Evolutionary conservation across 2,888 invertebrate species (phyloP).

Genomic region (Dynastes hyllus): DNA sequence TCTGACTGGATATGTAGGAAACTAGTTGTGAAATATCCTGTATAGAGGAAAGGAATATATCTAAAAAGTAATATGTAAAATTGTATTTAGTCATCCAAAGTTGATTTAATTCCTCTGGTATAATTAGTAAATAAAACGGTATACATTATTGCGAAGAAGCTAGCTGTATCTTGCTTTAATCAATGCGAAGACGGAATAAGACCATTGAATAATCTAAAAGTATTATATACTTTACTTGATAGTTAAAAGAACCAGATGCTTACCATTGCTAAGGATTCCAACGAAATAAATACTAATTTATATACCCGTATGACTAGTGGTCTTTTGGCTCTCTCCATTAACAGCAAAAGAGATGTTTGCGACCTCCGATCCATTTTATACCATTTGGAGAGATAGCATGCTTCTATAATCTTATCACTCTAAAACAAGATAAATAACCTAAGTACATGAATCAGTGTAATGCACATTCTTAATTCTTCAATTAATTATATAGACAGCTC

Average conservation of each 20-base stretch:
- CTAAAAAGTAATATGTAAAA: no score
- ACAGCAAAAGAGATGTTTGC: conserved; percentile 16
- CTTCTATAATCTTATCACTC: conserved; percentile 33
- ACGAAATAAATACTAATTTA: conserved; percentile 19
- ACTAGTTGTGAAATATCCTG: no score
- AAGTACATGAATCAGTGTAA: no score
- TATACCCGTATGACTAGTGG: background rate
- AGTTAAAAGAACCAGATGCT: background rate
- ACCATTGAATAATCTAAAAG: conserved; percentile 35
- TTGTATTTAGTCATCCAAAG: no score
- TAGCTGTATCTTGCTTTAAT: conserved; percentile 21
- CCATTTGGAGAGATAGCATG: conserved; percentile 37
- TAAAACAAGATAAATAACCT: background rate
- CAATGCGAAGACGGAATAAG: conserved; percentile 40
- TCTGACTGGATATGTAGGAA: no score
- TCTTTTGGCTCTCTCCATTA: conserved; percentile 34
- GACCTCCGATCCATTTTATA: conserved; percentile 21
- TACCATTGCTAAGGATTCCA: conserved; percentile 21
- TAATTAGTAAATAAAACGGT: no score
- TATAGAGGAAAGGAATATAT: no score
- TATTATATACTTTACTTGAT: background rate
- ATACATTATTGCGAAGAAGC: no score
- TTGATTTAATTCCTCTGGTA: no score
- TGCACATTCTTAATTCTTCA: background rate
- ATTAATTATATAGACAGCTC: no score